Evolutionary conservation across 2,888 invertebrate genomes (phyloP).

Genomic region (Baronia brevicornis): DNA sequence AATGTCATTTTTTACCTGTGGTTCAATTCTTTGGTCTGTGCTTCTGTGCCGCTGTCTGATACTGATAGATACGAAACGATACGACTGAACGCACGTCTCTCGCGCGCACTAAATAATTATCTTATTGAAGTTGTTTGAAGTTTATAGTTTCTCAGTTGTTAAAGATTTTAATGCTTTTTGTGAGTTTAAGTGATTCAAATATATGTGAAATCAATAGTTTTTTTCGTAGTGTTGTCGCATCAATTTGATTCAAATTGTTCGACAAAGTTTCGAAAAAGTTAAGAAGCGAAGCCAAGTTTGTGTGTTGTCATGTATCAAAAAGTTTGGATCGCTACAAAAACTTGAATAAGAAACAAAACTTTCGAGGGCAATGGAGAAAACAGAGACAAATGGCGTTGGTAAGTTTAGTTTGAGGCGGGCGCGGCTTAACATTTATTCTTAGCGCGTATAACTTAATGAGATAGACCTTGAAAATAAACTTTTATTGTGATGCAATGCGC

Average conservation of each 20-base stretch:
- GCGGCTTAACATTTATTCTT: slow-evolving; percentile 15
- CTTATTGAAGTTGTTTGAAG: no score
- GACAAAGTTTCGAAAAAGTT: slow-evolving; percentile 33
- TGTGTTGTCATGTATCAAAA: slow-evolving; percentile 59
- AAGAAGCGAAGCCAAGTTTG: slow-evolving; percentile 49
- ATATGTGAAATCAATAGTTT: no score
- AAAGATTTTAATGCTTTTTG: no score
- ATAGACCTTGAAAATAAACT: slow-evolving; percentile 36
- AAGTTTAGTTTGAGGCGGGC: slow-evolving; percentile 29
- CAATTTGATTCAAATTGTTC: slow-evolving; percentile 28
- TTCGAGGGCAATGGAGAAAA: no score
- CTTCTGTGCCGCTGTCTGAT: no score
- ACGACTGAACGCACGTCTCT: no score
- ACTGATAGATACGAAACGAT: no score
- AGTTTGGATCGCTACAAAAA: slow-evolving; percentile 45
- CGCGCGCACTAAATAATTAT: no score
- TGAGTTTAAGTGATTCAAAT: no score
- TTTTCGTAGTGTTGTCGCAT: slow-evolving; percentile 16
- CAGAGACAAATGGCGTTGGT: slow-evolving; percentile 61
- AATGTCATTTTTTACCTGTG: no score
- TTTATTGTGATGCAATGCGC: slow-evolving; percentile 27
- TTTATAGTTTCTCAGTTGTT: no score
- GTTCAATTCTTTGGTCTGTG: no score
- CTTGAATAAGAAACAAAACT: slow-evolving; percentile 33
- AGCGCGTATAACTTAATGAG: slow-evolving; percentile 17